phyloP scores from a whole-genome alignment of 2,113 vertebrate genomes.

The Muntiacus reevesi region DNA sequence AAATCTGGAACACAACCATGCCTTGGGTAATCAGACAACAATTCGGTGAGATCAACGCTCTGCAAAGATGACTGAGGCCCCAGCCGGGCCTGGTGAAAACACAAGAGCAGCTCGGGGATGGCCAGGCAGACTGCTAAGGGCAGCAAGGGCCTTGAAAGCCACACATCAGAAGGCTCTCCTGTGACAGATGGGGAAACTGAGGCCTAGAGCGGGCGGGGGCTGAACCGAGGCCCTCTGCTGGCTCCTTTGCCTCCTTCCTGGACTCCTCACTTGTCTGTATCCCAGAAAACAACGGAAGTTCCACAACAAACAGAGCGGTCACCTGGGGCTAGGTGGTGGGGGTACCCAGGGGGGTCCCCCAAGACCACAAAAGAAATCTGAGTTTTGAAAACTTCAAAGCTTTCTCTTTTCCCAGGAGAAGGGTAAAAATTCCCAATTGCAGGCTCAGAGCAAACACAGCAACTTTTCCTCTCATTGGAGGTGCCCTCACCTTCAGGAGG shows the following conservation, averaged over 20 bases:
- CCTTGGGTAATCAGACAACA: conserved; percentile 64
- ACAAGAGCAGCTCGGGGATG: background rate
- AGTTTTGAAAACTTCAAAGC: background rate
- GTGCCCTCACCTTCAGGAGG: background rate
- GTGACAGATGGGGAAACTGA: background rate
- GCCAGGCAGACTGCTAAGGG: background rate
- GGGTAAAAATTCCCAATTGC: background rate
- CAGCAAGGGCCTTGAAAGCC: background rate
- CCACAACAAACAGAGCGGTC: background rate
- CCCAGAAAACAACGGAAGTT: background rate
- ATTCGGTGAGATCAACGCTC: conserved; percentile 53
- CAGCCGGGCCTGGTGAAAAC: conserved; percentile 12
- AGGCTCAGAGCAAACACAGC: background rate
- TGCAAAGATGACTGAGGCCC: background rate
- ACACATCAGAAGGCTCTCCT: background rate
- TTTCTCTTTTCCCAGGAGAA: background rate
- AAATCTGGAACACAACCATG: conserved; percentile 47
- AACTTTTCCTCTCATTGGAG: background rate
- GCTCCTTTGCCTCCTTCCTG: background rate
- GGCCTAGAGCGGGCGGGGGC: background rate
- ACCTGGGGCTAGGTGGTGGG: background rate
- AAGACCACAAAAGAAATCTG: background rate
- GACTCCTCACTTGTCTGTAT: background rate
- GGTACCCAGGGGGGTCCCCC: background rate
- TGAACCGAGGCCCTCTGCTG: background rate